These are phyloP conservation scores for Mesitornis unicolor DNA, from an alignment of 2,113 vertebrate species.

Conservation along the genomic window DNA sequence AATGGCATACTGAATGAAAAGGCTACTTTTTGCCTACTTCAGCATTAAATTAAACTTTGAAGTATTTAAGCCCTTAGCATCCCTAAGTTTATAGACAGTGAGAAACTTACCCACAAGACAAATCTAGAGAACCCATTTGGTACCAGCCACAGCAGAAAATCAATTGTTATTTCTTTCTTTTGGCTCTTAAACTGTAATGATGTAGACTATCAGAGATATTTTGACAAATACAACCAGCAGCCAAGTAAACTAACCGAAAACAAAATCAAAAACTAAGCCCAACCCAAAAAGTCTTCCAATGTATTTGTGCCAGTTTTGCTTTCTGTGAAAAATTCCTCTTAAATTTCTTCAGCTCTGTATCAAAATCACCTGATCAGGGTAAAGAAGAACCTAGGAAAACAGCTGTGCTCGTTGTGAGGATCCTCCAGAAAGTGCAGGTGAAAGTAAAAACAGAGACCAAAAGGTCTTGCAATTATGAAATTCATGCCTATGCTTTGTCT, in stretches of 20 bases:
- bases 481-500: neutral
- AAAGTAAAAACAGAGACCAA: neutral
- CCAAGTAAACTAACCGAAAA: neutral
- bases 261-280: neutral
- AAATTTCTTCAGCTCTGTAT: neutral
- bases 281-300: neutral
- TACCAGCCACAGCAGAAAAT: neutral
- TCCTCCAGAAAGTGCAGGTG: neutral
- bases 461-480: neutral
- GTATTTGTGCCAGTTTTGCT: neutral
- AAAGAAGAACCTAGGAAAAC: neutral
- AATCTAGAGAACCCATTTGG: neutral
- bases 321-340: neutral
- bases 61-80: neutral
- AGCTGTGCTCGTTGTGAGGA: neutral
- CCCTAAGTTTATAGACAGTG: neutral
- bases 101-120: neutral
- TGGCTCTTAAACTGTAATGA: neutral
- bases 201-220: neutral
- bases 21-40: neutral
- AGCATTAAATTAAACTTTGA: neutral
- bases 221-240: neutral
- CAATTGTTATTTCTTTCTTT: neutral
- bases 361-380: neutral
- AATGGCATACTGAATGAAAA: neutral